phyloP scores from a whole-genome alignment of 2,113 vertebrate species.

The Eretmochelys imbricata region DNA sequence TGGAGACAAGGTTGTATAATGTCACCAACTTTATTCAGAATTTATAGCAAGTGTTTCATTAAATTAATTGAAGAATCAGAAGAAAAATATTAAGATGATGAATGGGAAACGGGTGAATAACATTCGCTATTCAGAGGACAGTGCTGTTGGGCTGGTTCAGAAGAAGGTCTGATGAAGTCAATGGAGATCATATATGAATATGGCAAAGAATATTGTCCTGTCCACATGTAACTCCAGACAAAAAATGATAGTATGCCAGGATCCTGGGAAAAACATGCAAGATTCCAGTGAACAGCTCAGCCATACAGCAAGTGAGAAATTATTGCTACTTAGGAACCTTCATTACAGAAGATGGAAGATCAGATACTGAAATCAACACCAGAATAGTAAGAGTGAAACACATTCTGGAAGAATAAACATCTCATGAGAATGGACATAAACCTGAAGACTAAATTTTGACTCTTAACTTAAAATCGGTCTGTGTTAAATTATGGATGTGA shows the following conservation, averaged over 20 bases:
- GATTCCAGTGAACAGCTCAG: neutral
- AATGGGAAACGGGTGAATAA: neutral
- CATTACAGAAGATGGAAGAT: neutral
- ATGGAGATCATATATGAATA: neutral
- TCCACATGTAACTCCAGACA: neutral
- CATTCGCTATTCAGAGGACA: neutral
- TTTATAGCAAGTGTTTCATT: neutral
- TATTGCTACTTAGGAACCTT: neutral
- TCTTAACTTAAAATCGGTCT: neutral
- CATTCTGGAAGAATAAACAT: neutral
- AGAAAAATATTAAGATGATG: neutral
- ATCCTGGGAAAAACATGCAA: neutral
- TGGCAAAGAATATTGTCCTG: neutral
- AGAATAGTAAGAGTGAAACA: neutral
- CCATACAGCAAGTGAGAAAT: neutral
- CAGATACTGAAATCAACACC: neutral
- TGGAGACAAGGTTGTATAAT: neutral
- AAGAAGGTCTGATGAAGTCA: neutral
- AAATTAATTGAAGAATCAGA: neutral
- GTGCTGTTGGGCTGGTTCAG: neutral
- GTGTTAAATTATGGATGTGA: neutral
- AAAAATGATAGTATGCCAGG: neutral
- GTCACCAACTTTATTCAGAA: neutral
- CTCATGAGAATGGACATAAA: neutral
- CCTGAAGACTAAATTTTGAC: neutral